Evolutionary conservation across 2,888 invertebrate genomes (phyloP).

Genomic region (Rosalia funebris): DNA sequence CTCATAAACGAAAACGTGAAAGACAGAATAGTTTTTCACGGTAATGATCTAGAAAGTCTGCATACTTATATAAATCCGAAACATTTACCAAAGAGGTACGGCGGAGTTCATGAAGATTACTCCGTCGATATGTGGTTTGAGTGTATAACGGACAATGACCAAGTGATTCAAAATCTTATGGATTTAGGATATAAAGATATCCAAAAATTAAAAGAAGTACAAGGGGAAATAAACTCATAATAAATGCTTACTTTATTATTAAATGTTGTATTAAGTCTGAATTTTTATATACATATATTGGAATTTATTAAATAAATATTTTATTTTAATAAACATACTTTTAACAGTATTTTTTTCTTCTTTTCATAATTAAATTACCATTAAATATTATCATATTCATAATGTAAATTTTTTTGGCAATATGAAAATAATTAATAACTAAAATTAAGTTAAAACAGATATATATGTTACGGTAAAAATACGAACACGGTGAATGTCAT

Average conservation of each 20-base stretch:
- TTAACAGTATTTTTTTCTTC: neutral
- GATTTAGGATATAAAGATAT: slow-evolving; percentile 65
- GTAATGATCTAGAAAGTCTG: slow-evolving; percentile 73
- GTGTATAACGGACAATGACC: slow-evolving; percentile 64
- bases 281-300: neutral
- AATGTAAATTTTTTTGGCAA: too few species aligned
- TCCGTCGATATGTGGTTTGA: slow-evolving; percentile 37
- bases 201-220: slow-evolving; percentile 19
- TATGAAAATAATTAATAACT: too few species aligned
- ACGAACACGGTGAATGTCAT: too few species aligned
- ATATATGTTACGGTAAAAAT: too few species aligned
- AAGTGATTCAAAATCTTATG: slow-evolving; percentile 72
- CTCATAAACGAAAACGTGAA: slow-evolving; percentile 71
- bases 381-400: too few species aligned
- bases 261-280: neutral
- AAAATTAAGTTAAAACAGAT: too few species aligned
- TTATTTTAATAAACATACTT: neutral
- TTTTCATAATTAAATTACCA: too few species aligned
- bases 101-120: slow-evolving; percentile 64
- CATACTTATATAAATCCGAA: slow-evolving; percentile 76
- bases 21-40: slow-evolving; percentile 72
- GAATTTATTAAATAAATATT: neutral
- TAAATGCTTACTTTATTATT: neutral
- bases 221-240: neutral
- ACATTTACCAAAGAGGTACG: slow-evolving; percentile 71